Conservation (phyloP, 2,888 invertebrate genomes). For the Uloborus plumipes region DNA sequence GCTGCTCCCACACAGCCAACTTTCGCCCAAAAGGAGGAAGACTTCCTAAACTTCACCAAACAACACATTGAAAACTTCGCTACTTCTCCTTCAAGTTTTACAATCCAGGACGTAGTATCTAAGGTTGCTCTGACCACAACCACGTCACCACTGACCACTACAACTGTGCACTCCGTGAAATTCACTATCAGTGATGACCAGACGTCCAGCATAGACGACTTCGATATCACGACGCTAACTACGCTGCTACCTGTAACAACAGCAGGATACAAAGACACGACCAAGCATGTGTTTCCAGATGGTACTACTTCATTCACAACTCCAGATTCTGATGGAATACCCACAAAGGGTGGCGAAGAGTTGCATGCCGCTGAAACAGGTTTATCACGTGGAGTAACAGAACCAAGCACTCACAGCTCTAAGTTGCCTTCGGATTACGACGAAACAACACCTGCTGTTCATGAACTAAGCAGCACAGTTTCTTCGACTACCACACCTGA, state of each 20-base stretch:
- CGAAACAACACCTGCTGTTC: too few species aligned
- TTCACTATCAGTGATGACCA: constrained; percentile 23
- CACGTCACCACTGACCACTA: background rate
- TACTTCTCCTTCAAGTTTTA: constrained; percentile 15
- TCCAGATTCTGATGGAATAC: too few species aligned
- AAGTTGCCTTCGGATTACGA: too few species aligned
- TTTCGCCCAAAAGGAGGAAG: constrained; percentile 22
- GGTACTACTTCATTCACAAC: background rate
- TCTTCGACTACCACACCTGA: too few species aligned
- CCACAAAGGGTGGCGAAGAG: too few species aligned
- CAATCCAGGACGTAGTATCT: constrained; percentile 3
- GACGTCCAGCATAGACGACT: constrained; percentile 31
- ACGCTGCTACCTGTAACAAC: constrained; percentile 25
- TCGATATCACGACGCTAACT: constrained; percentile 5
- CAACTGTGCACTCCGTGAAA: constrained; percentile 11
- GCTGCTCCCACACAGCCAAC: constrained; percentile 3
- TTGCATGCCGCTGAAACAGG: too few species aligned
- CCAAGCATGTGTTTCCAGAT: constrained; percentile 12
- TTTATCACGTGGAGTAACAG: too few species aligned
- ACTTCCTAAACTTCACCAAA: constrained; percentile 36
- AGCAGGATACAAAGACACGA: constrained; percentile 32
- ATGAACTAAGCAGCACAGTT: too few species aligned
- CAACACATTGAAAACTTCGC: constrained; percentile 41
- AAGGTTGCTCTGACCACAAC: background rate
- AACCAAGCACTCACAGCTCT: too few species aligned